Base-by-base conservation (phyloP, 2,888 invertebrate genomes). In the Ditula angustiorana region DNA sequence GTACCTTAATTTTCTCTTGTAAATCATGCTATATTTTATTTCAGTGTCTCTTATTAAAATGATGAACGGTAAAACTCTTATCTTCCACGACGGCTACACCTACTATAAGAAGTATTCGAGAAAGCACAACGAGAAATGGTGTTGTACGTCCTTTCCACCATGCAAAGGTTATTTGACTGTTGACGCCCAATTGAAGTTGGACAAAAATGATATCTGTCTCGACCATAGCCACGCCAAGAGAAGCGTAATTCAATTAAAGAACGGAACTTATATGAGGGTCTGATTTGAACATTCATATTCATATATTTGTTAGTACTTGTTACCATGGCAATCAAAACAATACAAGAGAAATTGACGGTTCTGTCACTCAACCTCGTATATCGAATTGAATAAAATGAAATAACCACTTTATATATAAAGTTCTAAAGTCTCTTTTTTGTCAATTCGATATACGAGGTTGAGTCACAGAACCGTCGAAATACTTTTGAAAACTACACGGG, bases 41-140 rank as follows among this genome's bases (percentile, higher is more conserved):
- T 8, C 10, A 28, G 26, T 50, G 55, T 57, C 26, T 50, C 44
- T 64, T 7, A 59, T 64, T 28, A 47, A 52, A 35, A 61, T 64
- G 64, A 33, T 53, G 4, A 64, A 59, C 23, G 64, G 59, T 11
- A 64, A 64, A 46, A 64, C 26, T 0, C 59, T 59, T 1, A 46
- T 64, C 4, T 46, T 64, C 13, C 26, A 28, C 21, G 37, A 64
- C 11, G 64, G 64, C 13, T 64, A 59, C 8, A 53, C 58, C 0
- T 64, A 47, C 59, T 64, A 64, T 35, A 64, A 59, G 28, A 58
- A 53, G n/a, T 64, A 64, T n/a, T 5, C 46, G 0, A 53, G 53
- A 26, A 64, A 53, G 30, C 3, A 19, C 8, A 46, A 28, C 16
- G 57, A 63, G 7, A 63, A 35, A 16, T 63, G 63, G 63, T 58